A percentile compares a stretch with the other conserved stretches of the same genome.
phyloP scores from a whole-genome alignment of 2,888 invertebrate species.

The Chalcis sispes region DNA sequence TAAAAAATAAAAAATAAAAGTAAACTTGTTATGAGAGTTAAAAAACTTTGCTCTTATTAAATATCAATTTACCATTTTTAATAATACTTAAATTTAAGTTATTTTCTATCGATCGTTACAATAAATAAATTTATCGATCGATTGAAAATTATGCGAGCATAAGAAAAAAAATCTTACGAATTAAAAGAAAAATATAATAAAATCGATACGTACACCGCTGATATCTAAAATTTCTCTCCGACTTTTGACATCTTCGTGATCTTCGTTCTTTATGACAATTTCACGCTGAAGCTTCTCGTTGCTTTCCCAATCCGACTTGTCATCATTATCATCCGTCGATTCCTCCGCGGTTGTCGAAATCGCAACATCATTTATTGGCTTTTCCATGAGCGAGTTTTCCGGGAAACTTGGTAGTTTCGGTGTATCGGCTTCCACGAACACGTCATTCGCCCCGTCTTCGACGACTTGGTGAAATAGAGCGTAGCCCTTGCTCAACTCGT shows the following conservation, averaged over 20 bases:
- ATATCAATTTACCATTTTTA: too few species aligned
- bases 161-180: too few species aligned
- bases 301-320: constrained; percentile 13
- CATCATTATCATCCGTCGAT: background rate
- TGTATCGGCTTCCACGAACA: background rate
- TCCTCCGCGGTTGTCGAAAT: background rate
- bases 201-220: background rate
- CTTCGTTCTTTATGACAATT: background rate
- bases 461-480: constrained; percentile 14
- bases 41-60: too few species aligned
- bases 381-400: constrained; percentile 7
- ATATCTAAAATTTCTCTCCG: background rate
- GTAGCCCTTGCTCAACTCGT: constrained; percentile 2
- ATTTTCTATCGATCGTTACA: too few species aligned
- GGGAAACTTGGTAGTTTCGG: background rate
- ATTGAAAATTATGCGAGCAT: too few species aligned
- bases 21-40: too few species aligned
- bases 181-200: constrained; percentile 7
- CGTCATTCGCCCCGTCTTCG: background rate
- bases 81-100: background rate
- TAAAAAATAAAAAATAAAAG: too few species aligned
- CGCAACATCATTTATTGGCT: background rate
- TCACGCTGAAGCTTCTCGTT: background rate
- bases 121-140: too few species aligned
- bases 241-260: background rate